Evolutionary conservation across 2,797 vertebrate species (phyloP), one percentile per base, ranked within the genome.

Genomic region (Moxostoma hubbsi): DNA sequence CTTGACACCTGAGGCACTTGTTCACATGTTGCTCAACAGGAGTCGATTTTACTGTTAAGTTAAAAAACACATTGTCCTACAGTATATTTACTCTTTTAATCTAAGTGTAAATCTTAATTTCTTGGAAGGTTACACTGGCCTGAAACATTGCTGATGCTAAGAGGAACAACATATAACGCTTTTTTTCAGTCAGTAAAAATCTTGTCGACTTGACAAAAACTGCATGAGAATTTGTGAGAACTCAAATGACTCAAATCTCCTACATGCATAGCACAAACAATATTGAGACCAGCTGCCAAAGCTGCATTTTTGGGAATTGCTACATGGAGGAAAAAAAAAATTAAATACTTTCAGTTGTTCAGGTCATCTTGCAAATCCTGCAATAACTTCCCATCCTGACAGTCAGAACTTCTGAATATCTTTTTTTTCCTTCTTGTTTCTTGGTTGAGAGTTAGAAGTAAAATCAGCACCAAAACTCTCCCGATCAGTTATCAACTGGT

Each of bases 1-100:
- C 77, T 70, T 81, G 79, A 82, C 81, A 87, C 86, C 86, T 87
- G 72, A 47, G 36, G 81, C 85, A 80, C 57, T 81, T 67, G 45
- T 86, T 82, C 73, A 79, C 80, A 67, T 53, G 53, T 68, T 82
- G 51, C 18, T 72, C 54, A 78, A 75, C 65, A 67, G 16, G 0
- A 18, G 62, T 50, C 54, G 51, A 15, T 55, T 68, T 36, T 51
- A 47, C 64, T 75, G 47, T 70, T 12, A 54, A 16, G 55, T 45
- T 50, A 51, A 58, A 57, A 66, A 49, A 5, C 2, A 7, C 45
- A 11, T 11, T 62, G 36, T 36, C 36, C 4, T 36, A 36, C 36
- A 36, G 7, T 6, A 6, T 7, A 2, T 68, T 77, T 64, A 10
- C 10, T 5, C 16, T 58, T 43, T 53, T 55, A 15, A 70, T 59